These are phyloP conservation scores for Choloepus hoffmanni DNA, from an alignment of 2,113 vertebrate genomes.

Conservation along the genomic window DNA sequence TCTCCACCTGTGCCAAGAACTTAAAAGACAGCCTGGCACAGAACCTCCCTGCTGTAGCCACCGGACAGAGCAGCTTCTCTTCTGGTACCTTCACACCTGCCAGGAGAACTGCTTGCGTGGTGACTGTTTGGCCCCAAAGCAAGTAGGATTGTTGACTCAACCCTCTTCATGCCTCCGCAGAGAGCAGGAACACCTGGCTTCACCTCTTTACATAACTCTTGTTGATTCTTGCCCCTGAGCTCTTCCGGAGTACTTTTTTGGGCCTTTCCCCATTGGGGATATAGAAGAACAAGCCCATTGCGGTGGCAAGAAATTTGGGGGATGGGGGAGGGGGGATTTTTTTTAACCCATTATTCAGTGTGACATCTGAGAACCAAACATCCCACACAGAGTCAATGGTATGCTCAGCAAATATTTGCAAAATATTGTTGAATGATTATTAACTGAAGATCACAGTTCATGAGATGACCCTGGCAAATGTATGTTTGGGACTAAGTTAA, in stretches of 20 bases:
- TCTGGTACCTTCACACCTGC: not conserved
- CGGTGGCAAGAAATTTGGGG: not conserved
- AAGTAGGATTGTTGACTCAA: slow-evolving; percentile 63
- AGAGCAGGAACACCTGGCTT: slow-evolving; percentile 57
- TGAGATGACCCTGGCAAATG: not conserved
- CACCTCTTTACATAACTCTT: slow-evolving; percentile 35
- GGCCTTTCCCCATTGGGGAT: slow-evolving; percentile 38
- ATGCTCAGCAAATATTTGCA: not conserved
- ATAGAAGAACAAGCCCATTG: slow-evolving; percentile 39
- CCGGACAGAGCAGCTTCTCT: not conserved
- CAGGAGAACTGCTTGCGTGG: not conserved
- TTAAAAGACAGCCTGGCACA: not conserved
- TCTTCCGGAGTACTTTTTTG: slow-evolving; percentile 19
- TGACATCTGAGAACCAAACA: not conserved
- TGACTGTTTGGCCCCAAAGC: slow-evolving; percentile 44
- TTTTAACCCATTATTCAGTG: not conserved
- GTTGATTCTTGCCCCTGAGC: slow-evolving; percentile 59
- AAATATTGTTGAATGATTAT: not conserved
- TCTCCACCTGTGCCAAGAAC: not conserved
- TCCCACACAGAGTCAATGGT: not conserved
- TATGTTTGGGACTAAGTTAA: not conserved
- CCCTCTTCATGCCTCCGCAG: slow-evolving; percentile 55
- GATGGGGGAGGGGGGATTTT: not conserved
- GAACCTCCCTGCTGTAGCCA: not conserved
- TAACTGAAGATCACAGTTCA: slow-evolving; percentile 14